These are phyloP conservation scores for Bradynema listronoti DNA, from an alignment of 1,140 invertebrate genomes.

Conservation along the genomic window DNA sequence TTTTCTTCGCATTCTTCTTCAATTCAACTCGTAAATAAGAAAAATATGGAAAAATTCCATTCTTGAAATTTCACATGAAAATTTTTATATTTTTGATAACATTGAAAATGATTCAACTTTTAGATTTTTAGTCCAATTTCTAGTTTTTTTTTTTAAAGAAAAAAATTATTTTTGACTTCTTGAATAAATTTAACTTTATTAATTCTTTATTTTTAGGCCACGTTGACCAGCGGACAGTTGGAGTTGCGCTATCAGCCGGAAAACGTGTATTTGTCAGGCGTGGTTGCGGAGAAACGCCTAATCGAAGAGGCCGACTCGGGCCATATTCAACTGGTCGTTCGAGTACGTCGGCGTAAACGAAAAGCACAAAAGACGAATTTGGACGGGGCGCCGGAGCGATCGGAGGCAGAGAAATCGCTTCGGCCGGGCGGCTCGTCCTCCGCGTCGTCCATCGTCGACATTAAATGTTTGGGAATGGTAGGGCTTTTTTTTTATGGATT, in stretches of 20 bases:
- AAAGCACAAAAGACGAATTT: neutral
- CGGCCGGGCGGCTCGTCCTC: conserved; percentile 9
- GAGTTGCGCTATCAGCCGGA: no score
- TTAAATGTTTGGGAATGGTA: conserved; percentile 47
- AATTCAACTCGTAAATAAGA: no score
- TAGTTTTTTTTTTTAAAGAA: conserved; percentile 16
- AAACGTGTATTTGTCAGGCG: no score
- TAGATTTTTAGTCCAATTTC: no score
- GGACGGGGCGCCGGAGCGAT: neutral
- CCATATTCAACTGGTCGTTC: conserved; percentile 44
- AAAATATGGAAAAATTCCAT: no score
- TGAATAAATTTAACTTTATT: no score
- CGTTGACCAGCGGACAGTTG: conserved; percentile 28
- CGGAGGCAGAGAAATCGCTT: conserved; percentile 33
- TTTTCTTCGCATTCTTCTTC: no score
- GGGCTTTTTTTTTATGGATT: neutral
- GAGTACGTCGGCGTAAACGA: conserved; percentile 28
- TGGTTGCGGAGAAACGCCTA: conserved; percentile 37
- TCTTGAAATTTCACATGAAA: no score
- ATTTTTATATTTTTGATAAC: no score
- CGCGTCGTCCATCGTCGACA: conserved; percentile 10
- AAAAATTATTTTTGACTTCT: no score
- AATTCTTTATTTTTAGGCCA: conserved; percentile 36
- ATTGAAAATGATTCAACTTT: conserved; percentile 6
- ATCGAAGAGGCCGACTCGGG: conserved; percentile 36